These are phyloP conservation scores for Drosophila cracens DNA, from an alignment of 2,888 invertebrate species.

Conservation along the genomic window DNA sequence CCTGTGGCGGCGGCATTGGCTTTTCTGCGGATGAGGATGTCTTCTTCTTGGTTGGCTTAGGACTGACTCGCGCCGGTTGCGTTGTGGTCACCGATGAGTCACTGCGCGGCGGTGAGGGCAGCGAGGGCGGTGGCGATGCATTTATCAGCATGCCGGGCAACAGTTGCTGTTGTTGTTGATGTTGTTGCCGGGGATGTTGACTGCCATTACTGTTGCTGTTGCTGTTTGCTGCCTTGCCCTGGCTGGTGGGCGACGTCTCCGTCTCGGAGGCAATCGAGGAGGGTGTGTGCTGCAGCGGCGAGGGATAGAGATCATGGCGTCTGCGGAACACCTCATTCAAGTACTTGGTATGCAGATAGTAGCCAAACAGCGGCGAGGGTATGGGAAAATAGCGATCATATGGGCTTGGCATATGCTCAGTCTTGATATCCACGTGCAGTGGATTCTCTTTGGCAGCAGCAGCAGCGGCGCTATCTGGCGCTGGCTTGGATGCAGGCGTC, in stretches of 20 bases:
- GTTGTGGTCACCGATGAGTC: conserved; percentile 74
- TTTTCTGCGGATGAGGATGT: conserved; percentile 50
- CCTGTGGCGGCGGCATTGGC: conserved; percentile 88
- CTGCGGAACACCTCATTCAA: conserved; percentile 87
- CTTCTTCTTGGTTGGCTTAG: conserved; percentile 71
- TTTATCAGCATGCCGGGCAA: conserved; percentile 60
- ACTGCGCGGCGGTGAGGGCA: conserved; percentile 82
- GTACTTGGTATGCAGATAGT: conserved; percentile 88
- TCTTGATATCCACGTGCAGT: conserved; percentile 84
- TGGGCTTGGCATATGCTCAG: conserved; percentile 84
- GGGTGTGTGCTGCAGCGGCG: conserved; percentile 83
- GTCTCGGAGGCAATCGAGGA: conserved; percentile 83
- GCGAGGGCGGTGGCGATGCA: conserved; percentile 71
- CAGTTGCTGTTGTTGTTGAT: conserved; percentile 43
- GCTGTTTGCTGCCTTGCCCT: conserved; percentile 50
- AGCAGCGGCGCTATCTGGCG: conserved; percentile 24
- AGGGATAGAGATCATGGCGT: conserved; percentile 87
- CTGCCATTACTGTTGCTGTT: conserved; percentile 27
- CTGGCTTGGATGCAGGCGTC: conserved; percentile 36
- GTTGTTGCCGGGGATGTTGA: conserved; percentile 17
- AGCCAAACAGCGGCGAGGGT: conserved; percentile 86
- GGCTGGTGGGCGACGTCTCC: conserved; percentile 75
- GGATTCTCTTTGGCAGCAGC: conserved; percentile 77
- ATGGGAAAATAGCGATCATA: conserved; percentile 85
- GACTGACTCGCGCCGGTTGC: conserved; percentile 56